phyloP scores from a whole-genome alignment of 1,140 invertebrate genomes.

The Tachypleus tridentatus region DNA sequence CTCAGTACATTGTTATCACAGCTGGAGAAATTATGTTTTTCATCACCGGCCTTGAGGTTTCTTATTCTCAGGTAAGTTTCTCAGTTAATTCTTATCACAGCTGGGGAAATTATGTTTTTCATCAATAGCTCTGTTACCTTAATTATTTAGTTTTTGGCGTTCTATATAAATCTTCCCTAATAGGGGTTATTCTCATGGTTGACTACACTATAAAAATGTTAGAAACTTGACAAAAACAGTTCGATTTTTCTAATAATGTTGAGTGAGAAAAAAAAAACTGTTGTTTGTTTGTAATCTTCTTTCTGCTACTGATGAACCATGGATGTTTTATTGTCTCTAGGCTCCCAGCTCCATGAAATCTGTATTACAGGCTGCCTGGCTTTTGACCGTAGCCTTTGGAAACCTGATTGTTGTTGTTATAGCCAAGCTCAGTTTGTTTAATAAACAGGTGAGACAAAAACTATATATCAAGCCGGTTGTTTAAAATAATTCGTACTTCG shows the following conservation, averaged over 20 bases:
- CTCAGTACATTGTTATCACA: slow-evolving; percentile 77
- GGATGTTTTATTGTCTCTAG: slow-evolving; percentile 27
- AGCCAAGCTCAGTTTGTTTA: slow-evolving; percentile 50
- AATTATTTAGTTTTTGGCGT: too few species aligned
- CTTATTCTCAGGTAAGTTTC: slow-evolving; percentile 46
- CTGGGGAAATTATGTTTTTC: neutral
- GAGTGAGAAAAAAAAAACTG: too few species aligned
- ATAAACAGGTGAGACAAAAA: slow-evolving; percentile 42
- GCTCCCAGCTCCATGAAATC: slow-evolving; percentile 83
- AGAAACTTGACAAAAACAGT: too few species aligned
- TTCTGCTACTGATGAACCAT: too few species aligned
- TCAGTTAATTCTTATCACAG: neutral
- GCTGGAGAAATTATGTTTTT: slow-evolving; percentile 77
- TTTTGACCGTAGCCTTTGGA: slow-evolving; percentile 76
- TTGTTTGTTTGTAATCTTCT: too few species aligned
- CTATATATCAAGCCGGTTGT: too few species aligned
- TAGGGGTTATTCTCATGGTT: too few species aligned
- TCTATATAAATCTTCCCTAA: too few species aligned
- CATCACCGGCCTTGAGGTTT: slow-evolving; percentile 81
- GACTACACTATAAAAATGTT: too few species aligned
- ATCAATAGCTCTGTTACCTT: too few species aligned
- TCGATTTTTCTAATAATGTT: too few species aligned
- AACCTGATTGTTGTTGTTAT: slow-evolving; percentile 81
- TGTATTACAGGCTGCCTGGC: slow-evolving; percentile 73
- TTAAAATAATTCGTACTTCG: too few species aligned